Evolutionary conservation across 2,113 vertebrate genomes (phyloP).

Genomic region (Taxidea taxus): DNA sequence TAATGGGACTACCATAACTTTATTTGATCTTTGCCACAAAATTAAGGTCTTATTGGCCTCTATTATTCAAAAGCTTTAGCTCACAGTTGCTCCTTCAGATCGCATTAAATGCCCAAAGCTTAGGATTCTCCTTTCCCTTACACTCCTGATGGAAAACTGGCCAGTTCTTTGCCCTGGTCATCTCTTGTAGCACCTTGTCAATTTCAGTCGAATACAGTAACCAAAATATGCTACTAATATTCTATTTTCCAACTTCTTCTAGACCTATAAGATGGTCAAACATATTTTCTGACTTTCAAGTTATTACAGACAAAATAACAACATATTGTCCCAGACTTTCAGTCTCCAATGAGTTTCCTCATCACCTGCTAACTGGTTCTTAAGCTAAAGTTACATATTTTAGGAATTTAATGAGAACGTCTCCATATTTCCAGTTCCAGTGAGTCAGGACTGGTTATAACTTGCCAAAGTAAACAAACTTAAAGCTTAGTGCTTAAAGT

Average conservation of each 20-base stretch:
- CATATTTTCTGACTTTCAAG: neutral
- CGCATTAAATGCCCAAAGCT: neutral
- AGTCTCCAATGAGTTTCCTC: neutral
- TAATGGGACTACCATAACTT: neutral
- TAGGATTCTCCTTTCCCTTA: neutral
- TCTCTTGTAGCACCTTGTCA: neutral
- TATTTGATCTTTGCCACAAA: neutral
- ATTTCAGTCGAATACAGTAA: neutral
- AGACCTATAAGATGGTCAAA: neutral
- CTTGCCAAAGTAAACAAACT: neutral
- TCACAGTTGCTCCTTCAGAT: neutral
- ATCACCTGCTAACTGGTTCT: neutral
- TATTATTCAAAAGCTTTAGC: neutral
- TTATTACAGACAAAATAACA: neutral
- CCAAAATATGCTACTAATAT: neutral
- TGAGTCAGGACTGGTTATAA: neutral
- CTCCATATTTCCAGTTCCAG: neutral
- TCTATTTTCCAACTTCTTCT: neutral
- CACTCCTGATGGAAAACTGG: neutral
- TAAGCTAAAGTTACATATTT: neutral
- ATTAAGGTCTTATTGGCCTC: neutral
- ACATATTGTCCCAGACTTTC: neutral
- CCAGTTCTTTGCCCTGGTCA: neutral
- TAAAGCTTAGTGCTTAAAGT: neutral
- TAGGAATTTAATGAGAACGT: neutral